Evolutionary conservation across 2,888 invertebrate species (phyloP).

Genomic region (Trachelus stipa): DNA sequence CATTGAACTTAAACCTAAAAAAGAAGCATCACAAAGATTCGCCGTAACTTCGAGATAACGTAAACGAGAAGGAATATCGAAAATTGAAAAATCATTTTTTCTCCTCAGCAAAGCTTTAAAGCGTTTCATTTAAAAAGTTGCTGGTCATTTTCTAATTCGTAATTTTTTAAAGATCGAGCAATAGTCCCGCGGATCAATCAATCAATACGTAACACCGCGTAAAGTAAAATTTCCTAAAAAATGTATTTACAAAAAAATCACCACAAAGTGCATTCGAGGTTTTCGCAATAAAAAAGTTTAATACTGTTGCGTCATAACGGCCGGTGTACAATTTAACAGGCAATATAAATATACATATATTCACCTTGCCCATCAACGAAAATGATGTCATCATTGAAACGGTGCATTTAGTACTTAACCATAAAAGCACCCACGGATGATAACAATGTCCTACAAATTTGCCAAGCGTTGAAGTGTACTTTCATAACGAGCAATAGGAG

Average conservation of each 20-base stretch:
- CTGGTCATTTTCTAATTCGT: too few relatives aligned
- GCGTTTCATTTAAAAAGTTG: too few relatives aligned
- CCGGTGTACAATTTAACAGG: not conserved
- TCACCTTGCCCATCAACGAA: not conserved
- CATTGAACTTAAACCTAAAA: not conserved
- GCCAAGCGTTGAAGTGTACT: not conserved
- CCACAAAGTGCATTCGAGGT: too few relatives aligned
- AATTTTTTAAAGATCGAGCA: too few relatives aligned
- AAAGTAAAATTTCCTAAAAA: not conserved
- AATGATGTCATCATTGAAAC: not conserved
- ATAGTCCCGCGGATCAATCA: not conserved
- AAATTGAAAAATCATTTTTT: not conserved
- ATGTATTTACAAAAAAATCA: not conserved
- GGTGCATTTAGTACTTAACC: not conserved
- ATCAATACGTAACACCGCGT: not conserved
- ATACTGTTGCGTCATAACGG: not conserved
- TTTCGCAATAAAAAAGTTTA: not conserved
- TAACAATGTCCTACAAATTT: not conserved
- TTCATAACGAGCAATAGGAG: not conserved
- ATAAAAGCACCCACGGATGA: not conserved
- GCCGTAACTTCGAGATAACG: too few relatives aligned
- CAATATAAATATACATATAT: too few relatives aligned
- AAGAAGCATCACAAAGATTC: not conserved
- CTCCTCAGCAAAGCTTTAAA: too few relatives aligned
- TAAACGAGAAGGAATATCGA: too few relatives aligned